A percentile compares a stretch with the other conserved stretches of the same genome.
Conservation (phyloP, 2,888 invertebrate genomes). For the Amaurobius ferox region DNA sequence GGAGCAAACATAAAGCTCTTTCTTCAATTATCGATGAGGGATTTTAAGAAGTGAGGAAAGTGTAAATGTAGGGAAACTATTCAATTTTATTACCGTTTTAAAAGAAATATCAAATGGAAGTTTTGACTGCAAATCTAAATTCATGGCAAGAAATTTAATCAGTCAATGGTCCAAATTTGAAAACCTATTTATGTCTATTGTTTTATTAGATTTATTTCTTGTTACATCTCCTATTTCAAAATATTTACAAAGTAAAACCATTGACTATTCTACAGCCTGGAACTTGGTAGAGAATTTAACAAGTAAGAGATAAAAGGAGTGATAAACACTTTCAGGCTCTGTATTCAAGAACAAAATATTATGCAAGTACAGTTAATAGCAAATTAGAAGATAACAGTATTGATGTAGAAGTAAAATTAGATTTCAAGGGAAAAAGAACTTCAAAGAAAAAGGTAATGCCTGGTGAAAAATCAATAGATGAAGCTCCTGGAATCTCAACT, state of each 20-base stretch:
- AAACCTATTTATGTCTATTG: background rate
- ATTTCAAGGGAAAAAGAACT: background rate
- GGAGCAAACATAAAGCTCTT: conserved; percentile 11
- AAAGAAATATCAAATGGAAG: background rate
- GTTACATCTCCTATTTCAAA: background rate
- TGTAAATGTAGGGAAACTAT: background rate
- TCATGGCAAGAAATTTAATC: too few relatives aligned
- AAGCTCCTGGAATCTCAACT: conserved; percentile 12
- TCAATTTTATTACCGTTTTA: background rate
- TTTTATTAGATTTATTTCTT: background rate
- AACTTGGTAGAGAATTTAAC: background rate
- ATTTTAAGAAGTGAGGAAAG: background rate
- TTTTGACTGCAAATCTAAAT: background rate
- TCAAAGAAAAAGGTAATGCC: conserved; percentile 15
- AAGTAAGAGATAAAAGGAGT: background rate
- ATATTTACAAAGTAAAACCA: background rate
- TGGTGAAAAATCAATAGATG: background rate
- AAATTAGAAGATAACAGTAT: background rate
- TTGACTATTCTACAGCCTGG: background rate
- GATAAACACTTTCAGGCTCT: background rate
- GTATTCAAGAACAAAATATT: background rate
- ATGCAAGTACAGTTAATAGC: background rate
- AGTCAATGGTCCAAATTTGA: too few relatives aligned
- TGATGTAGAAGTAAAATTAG: conserved; percentile 10
- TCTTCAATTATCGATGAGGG: background rate